Evolutionary conservation across 2,797 vertebrate genomes (phyloP), one percentile per base, ranked within the genome.

Genomic region (Myotis planiceps): DNA sequence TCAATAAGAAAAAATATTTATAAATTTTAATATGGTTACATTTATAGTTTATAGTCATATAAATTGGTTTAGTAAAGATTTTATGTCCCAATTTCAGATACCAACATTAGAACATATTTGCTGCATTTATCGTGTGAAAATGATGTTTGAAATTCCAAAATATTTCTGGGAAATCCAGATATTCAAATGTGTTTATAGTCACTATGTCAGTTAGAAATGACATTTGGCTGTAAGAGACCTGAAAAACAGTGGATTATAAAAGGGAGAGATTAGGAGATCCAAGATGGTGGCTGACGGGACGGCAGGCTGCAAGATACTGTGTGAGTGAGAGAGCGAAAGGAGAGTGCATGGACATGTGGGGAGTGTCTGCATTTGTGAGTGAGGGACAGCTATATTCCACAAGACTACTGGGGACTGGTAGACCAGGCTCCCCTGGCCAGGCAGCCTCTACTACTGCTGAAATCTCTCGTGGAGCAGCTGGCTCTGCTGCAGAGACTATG

Each of bases 91-190:
- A 65, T 89, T 15, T 89, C 84, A 79, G 27, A 47, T 63, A 63
- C 23, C 1, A 37, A 10, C 0, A 60, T 92, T 82, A 71, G 27
- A 88, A 47, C 49, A n/a, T 51, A 45, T 45, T 63, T 83, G 9
- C 23, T 69, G n/a, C 85, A 21, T 8, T 63, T 86, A 65, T 97
- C 19, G 32, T 78, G 16, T 82, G 49, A 86, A 96, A 74, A 91
- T 85, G 21, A 34, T 83, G 16, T 55, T 68, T 85, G 34, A 85
- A 88, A 37, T 79, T 55, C 6, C 88, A 49, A 81, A 37, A 66
- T 53, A 34, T 66, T 25, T 80, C 18, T 65, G 42, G 10, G 18
- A 83, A 93, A 92, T 82, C 18, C 15, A 29, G 42, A 51, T 84
- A 55, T 39, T 65, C 15, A 34, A 51, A 66, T 84, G 14, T 79